Evolutionary conservation across 2,888 invertebrate species (phyloP), one percentile per base, ranked within the genome.

Genomic region (Andrena trimmerana): DNA sequence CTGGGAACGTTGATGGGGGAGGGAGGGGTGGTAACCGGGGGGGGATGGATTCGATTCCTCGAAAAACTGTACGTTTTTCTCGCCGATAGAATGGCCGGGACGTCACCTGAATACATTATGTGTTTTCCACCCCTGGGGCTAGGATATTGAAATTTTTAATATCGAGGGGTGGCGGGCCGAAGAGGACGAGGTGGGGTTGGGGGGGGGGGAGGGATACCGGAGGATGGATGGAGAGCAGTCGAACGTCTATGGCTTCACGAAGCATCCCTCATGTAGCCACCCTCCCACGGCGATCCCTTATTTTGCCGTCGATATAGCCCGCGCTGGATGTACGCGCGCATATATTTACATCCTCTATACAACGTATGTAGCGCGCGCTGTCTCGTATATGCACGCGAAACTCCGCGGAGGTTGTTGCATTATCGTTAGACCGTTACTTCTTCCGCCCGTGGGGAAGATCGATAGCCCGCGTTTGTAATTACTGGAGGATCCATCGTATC

Each of bases 101-200:
- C 93, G 94, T 93, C 93, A 94, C 93, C 93, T 94, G 94, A 94
- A 94, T 94, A 94, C 94, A 94, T 94, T 94, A 94, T 94, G 93
- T 93, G 93, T 94, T 94, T 94, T 93, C 92, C 92, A 93, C 93
- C 93, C 94, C 93, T 93, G 94, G 93, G 93, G 94, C 93, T 92
- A 93, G 93, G 93, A 94, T 94, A 94, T 94, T 94, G 94, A 94
- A 94, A 94, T 93, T 94, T 94, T 94, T 94, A 94, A 94, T 94
- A 94, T 94, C 93, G 92, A 92, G 92, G 91, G 92, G 90, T 90
- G 93, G 90, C 90, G 86, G 69, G 87, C 78, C 86, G 88, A 75
- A 81, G 86, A 78, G 86, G 85, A 42, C 85, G 83, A 75, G 88
- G 76, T 86, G 84, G 86, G 81, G 20, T 20, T 76, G 90, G 75